Evolutionary conservation across 2,888 invertebrate species (phyloP).

Genomic region (Eumacrocentrus americanus): DNA sequence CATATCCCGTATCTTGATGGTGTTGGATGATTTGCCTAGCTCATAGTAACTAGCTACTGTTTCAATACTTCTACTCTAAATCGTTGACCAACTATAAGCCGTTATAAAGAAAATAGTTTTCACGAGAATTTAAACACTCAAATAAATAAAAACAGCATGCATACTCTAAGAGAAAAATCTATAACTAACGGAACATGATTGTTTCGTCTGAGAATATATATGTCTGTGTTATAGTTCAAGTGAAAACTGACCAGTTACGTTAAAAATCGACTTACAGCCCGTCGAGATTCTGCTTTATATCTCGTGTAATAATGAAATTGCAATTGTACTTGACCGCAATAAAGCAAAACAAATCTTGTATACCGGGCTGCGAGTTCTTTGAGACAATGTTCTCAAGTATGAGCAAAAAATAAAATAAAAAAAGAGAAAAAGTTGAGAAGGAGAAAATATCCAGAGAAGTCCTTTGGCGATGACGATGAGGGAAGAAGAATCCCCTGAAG

Average conservation of each 20-base stretch:
- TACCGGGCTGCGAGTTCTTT: constrained; percentile 24
- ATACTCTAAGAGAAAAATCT: no score
- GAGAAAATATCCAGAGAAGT: constrained; percentile 50
- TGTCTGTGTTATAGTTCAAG: constrained; percentile 47
- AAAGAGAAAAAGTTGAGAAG: constrained; percentile 41
- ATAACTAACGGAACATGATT: no score
- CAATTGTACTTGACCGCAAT: not conserved
- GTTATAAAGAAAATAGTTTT: constrained; percentile 42
- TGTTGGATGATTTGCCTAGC: constrained; percentile 58
- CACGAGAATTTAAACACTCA: constrained; percentile 47
- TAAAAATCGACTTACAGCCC: constrained; percentile 10
- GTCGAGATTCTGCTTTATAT: not conserved
- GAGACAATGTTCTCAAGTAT: constrained; percentile 1
- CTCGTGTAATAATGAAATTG: no score
- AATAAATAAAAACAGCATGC: constrained; percentile 6
- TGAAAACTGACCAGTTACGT: constrained; percentile 43
- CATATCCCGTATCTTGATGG: constrained; percentile 47
- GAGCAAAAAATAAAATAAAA: constrained; percentile 15
- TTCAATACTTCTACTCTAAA: constrained; percentile 45
- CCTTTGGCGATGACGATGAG: constrained; percentile 51
- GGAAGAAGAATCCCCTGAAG: constrained; percentile 54
- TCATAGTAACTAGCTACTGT: constrained; percentile 50
- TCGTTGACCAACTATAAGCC: constrained; percentile 25
- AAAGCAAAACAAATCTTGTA: no score
- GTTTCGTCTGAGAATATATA: no score